A percentile compares a stretch with the other conserved stretches of the same genome.
These are phyloP conservation scores for Syrmaticus mikado DNA, from an alignment of 2,113 vertebrate genomes.

Conservation along the genomic window DNA sequence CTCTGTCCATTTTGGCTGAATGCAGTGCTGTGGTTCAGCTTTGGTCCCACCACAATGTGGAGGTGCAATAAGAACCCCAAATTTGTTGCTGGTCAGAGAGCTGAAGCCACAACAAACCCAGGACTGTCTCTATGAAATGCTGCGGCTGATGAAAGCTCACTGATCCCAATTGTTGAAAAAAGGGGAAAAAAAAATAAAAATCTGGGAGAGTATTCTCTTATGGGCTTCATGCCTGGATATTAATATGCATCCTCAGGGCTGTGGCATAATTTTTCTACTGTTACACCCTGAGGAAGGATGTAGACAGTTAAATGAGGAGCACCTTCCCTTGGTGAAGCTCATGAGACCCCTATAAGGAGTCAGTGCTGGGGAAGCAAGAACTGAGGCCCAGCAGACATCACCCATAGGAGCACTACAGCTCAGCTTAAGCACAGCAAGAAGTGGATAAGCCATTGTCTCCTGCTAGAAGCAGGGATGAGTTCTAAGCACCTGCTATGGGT, in stretches of 20 bases:
- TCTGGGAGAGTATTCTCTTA: neutral
- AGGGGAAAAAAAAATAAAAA: neutral
- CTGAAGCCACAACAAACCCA: neutral
- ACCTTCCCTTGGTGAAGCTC: neutral
- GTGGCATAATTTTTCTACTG: neutral
- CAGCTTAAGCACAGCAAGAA: neutral
- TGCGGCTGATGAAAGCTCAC: neutral
- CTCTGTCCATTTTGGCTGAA: neutral
- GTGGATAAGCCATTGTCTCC: too few relatives aligned
- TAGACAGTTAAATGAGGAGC: neutral
- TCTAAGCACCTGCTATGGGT: neutral
- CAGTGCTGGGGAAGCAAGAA: neutral
- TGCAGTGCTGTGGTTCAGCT: neutral
- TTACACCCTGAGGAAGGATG: neutral
- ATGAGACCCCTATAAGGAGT: neutral
- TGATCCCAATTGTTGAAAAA: neutral
- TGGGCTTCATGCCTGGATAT: neutral
- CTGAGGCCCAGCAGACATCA: neutral
- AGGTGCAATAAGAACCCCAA: too few relatives aligned
- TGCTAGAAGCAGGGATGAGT: neutral
- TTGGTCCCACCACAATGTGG: neutral
- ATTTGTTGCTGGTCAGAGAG: neutral
- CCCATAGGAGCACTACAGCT: neutral
- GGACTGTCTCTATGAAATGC: neutral
- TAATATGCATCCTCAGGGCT: neutral